Base-by-base conservation (phyloP, 1,140 invertebrate species). In the Ephestia elutella region DNA sequence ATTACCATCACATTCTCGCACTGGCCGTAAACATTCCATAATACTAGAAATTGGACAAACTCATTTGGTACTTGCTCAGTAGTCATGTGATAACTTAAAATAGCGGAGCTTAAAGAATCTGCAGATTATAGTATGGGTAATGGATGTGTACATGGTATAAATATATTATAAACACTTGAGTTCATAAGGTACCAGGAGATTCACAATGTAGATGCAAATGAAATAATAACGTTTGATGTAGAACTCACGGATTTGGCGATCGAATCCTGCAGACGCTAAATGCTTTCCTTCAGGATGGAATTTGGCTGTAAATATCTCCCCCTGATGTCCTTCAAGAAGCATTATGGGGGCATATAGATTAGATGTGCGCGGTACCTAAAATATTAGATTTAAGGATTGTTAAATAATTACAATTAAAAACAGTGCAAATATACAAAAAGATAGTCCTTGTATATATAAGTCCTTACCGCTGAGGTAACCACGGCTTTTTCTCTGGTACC, bases 1-100 rank as follows among this genome's bases (percentile, higher is more conserved):
- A 99, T 92, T 8, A 95, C 92, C 67, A 95, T 96, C 65, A 98
- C 93, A 87, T 99, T 99, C 75, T 99, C 97, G 90, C 98, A 99
- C 79, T 99, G 97, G 4, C 96, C 98, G 87, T 98, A 98, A 2
- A 98, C 96, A 87, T 96, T 97, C 99, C 99, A 99, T 67, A 99
- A 91, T 83, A 95, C 97, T 98, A 79, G 57, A 92, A 90, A 50
- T 50, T 21, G 2, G 9, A 49, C n/a, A 49, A 49, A 17, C 21
- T 25, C 21, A 25, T 25, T 2, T 25, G 21, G 21, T 25, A 7
- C 21, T 25, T 2, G 21, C n/a, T n/a, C n/a, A n/a, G n/a, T n/a
- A n/a, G n/a, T n/a, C n/a, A n/a, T n/a, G n/a, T n/a, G n/a, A n/a
- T n/a, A n/a, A n/a, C n/a, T n/a, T n/a, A n/a, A n/a, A n/a, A n/a